Base-by-base conservation (phyloP, 2,888 invertebrate species). In the Galerucella calmariensis region DNA sequence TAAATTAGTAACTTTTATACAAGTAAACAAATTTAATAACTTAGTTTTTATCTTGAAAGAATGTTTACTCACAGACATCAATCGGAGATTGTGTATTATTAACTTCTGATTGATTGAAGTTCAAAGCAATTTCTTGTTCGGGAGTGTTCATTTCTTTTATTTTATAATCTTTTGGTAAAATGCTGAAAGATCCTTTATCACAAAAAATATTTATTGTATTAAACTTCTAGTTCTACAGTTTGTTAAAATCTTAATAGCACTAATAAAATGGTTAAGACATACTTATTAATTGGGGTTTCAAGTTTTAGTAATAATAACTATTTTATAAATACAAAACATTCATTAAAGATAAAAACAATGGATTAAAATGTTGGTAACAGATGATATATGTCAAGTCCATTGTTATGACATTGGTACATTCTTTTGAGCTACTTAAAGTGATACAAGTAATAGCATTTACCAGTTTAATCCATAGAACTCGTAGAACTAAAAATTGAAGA, bases 51-150 rank as follows among this genome's bases (percentile, higher is more conserved):
- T 56, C 56, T 16, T 67, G 8, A 72, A 48, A 71, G n/a, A 70
- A 27, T 75, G 65, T 75, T 76, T 75, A 82, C 84, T 83, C 76
- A 84, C 84, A 84, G 69, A 83, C 78, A 77, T 84, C 84, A 63
- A 81, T 73, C 72, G 81, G 81, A 16, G 84, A 81, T 67, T 83
- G 83, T 75, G 59, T 48, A 67, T 75, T 75, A 72, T 71, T 75
- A 70, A 53, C 73, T 66, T 72, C 74, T 59, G 72, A 66, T 51
- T 48, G 70, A 66, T 71, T 74, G 67, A 66, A 62, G 69, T 70
- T 75, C 61, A 66, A 11, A 14, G 66, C 66, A 46, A 59, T 67
- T 67, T 72, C 78, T 74, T 73, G 76, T 1, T 68, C 72, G 62
- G 70, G 74, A 70, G 70, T 75, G 58, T 73, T 71, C 73, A 78